These are phyloP conservation scores for Tachina lurida DNA, from an alignment of 2,888 invertebrate species.

Conservation along the genomic window DNA sequence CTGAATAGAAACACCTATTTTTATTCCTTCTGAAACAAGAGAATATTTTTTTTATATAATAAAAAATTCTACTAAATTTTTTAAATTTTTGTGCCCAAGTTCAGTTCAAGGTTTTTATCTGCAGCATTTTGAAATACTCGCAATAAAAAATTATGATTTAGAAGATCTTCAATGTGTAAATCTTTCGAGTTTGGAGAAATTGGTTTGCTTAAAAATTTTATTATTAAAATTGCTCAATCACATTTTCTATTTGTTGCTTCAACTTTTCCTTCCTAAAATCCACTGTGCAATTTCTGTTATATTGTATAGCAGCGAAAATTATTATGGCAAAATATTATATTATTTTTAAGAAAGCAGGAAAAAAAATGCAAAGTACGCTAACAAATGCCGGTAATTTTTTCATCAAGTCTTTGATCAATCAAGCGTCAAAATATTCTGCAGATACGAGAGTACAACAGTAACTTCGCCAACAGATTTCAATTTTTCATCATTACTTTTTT, in stretches of 20 bases:
- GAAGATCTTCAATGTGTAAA: no score
- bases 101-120: no score
- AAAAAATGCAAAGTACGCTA: slow-evolving; percentile 51
- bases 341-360: slow-evolving; percentile 37
- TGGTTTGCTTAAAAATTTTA: no score
- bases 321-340: slow-evolving; percentile 3
- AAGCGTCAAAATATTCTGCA: slow-evolving; percentile 70
- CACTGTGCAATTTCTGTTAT: slow-evolving; percentile 46
- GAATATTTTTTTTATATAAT: no score
- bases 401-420: slow-evolving; percentile 72
- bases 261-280: background rate
- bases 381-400: slow-evolving; percentile 66
- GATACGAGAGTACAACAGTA: slow-evolving; percentile 50
- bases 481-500: slow-evolving; percentile 20
- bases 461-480: slow-evolving; percentile 53
- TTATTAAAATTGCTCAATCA: no score
- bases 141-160: no score
- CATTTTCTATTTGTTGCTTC: background rate
- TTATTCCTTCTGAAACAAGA: no score
- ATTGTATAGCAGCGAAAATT: slow-evolving; percentile 30
- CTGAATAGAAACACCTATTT: no score
- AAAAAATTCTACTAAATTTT: no score
- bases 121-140: no score
- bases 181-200: no score
- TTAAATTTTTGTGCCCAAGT: no score